Evolutionary conservation across 1,140 invertebrate species (phyloP).

Genomic region (Pteromalus puparum): DNA sequence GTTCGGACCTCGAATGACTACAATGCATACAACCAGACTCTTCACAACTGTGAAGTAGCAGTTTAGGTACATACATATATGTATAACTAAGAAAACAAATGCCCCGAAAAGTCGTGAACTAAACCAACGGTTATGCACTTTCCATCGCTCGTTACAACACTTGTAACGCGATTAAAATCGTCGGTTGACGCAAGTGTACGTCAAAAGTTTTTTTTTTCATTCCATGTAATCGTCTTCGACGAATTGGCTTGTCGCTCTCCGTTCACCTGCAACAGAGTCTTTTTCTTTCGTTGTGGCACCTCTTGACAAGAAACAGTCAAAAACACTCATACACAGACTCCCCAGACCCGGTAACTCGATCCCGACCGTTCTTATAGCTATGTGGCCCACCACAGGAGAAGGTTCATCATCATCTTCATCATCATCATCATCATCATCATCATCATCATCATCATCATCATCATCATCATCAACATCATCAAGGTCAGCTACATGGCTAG

Average conservation of each 20-base stretch:
- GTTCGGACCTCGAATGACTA: neutral
- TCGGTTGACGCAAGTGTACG: no score
- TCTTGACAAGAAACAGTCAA: neutral
- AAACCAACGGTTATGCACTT: neutral
- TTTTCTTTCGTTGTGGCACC: constrained; percentile 18
- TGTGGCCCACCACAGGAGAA: constrained; percentile 12
- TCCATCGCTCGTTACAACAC: neutral
- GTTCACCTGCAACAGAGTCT: neutral
- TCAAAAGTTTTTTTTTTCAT: neutral
- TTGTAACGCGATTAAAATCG: neutral
- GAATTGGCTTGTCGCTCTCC: neutral
- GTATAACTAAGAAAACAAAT: constrained; percentile 28
- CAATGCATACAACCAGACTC: neutral
- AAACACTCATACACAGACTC: neutral
- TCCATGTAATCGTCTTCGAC: neutral
- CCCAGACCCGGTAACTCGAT: neutral
- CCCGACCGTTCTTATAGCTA: neutral
- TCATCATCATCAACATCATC: neutral
- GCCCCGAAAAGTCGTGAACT: neutral
- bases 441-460: no score
- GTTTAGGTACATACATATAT: neutral
- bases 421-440: neutral
- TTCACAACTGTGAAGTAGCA: neutral
- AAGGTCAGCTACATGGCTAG: neutral
- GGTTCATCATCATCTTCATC: neutral